These are phyloP conservation scores for Caenorhabditis angaria DNA, from an alignment of 2,888 invertebrate species.

Conservation along the genomic window DNA sequence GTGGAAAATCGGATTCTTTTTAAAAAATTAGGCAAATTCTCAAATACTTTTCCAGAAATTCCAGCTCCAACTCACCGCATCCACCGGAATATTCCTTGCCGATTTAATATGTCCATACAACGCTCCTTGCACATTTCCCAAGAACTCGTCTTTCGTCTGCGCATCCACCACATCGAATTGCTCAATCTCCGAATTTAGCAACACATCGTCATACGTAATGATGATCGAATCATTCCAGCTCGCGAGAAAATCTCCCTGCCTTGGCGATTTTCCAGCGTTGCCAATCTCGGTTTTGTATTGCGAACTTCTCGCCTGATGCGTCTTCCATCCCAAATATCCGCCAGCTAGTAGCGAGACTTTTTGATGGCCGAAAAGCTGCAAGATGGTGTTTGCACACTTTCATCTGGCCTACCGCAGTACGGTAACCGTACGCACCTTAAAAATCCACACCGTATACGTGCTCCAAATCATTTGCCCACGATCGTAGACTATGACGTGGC, in stretches of 20 bases:
- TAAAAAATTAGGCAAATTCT: not conserved
- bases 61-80: constrained; percentile 40
- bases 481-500: constrained; percentile 68
- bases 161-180: constrained; percentile 68
- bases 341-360: constrained; percentile 63
- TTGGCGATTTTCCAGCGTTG: constrained; percentile 11
- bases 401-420: too few species aligned
- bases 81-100: constrained; percentile 66
- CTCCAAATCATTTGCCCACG: constrained; percentile 67
- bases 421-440: too few species aligned
- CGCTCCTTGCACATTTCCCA: constrained; percentile 57
- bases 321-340: constrained; percentile 65
- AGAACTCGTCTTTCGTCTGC: constrained; percentile 64
- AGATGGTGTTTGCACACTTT: too few species aligned
- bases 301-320: constrained; percentile 47
- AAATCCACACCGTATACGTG: constrained; percentile 69
- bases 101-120: constrained; percentile 67
- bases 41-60: not conserved
- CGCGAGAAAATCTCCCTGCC: constrained; percentile 65
- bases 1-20: too few species aligned
- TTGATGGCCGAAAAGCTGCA: constrained; percentile 65
- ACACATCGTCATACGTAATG: constrained; percentile 68
- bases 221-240: constrained; percentile 63
- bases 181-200: constrained; percentile 61
- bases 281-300: constrained; percentile 55